These are phyloP conservation scores for Rhynchophorus ferrugineus DNA, from an alignment of 1,140 invertebrate genomes.

Conservation along the genomic window DNA sequence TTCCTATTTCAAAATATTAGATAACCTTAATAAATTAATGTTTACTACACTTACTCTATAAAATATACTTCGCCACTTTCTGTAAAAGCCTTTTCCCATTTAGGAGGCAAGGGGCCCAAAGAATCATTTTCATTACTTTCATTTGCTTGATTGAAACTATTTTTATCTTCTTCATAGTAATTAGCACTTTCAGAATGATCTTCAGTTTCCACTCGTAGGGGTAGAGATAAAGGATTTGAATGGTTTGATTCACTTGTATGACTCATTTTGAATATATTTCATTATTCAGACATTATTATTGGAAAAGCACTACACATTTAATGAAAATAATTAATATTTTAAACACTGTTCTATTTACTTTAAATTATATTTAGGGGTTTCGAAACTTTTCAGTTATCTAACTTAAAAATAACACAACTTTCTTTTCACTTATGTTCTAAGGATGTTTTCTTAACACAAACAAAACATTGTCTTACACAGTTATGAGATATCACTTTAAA, in stretches of 20 bases:
- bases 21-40: too few relatives aligned
- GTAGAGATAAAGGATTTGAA: slow-evolving; percentile 36
- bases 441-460: too few relatives aligned
- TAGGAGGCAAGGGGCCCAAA: slow-evolving; percentile 82
- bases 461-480: too few relatives aligned
- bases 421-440: too few relatives aligned
- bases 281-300: slow-evolving; percentile 7
- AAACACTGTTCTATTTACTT: too few relatives aligned
- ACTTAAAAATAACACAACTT: too few relatives aligned
- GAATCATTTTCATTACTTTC: slow-evolving; percentile 46
- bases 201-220: slow-evolving; percentile 39
- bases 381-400: too few relatives aligned
- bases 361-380: too few relatives aligned
- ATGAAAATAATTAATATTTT: too few relatives aligned
- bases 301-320: too few relatives aligned
- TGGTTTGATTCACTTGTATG: slow-evolving; percentile 38
- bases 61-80: slow-evolving; percentile 96
- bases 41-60: slow-evolving; percentile 76
- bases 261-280: slow-evolving; percentile 32
- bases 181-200: slow-evolving; percentile 27
- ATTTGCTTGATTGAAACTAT: slow-evolving; percentile 33
- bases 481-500: too few relatives aligned
- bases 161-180: slow-evolving; percentile 36
- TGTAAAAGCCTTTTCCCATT: slow-evolving; percentile 97
- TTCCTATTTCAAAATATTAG: too few relatives aligned